Evolutionary conservation across 2,888 invertebrate species (phyloP).

Genomic region (Trissolcus japonicus): DNA sequence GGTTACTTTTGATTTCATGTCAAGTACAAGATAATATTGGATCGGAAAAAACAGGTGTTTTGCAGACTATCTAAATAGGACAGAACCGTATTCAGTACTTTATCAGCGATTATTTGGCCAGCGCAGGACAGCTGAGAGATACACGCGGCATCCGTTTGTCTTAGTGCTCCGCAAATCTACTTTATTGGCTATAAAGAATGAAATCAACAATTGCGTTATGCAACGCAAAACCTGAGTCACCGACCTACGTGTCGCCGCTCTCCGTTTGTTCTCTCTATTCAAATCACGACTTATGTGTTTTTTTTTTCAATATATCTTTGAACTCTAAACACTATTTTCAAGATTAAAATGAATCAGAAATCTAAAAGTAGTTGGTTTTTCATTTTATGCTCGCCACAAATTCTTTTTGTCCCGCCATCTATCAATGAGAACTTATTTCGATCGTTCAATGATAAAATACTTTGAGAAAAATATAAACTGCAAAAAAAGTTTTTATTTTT

Average conservation of each 20-base stretch:
- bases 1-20: too few relatives aligned
- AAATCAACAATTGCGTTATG: constrained; percentile 32
- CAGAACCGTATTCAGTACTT: constrained; percentile 48
- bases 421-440: too few relatives aligned
- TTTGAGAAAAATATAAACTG: too few relatives aligned
- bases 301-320: too few relatives aligned
- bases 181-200: constrained; percentile 28
- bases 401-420: background rate
- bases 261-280: constrained; percentile 1
- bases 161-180: constrained; percentile 24
- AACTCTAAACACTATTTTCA: too few relatives aligned
- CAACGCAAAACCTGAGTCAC: constrained; percentile 20
- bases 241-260: constrained; percentile 9
- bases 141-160: constrained; percentile 58
- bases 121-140: constrained; percentile 42
- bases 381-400: background rate
- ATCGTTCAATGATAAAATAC: too few relatives aligned
- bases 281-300: background rate
- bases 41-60: constrained; percentile 22
- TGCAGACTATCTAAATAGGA: constrained; percentile 29
- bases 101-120: constrained; percentile 65
- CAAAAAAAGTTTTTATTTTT: background rate
- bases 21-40: constrained; percentile 2
- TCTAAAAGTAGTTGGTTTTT: background rate
- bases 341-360: too few relatives aligned